Conservation (phyloP, 2,888 invertebrate genomes). For the Drosophila kokeensis region DNA sequence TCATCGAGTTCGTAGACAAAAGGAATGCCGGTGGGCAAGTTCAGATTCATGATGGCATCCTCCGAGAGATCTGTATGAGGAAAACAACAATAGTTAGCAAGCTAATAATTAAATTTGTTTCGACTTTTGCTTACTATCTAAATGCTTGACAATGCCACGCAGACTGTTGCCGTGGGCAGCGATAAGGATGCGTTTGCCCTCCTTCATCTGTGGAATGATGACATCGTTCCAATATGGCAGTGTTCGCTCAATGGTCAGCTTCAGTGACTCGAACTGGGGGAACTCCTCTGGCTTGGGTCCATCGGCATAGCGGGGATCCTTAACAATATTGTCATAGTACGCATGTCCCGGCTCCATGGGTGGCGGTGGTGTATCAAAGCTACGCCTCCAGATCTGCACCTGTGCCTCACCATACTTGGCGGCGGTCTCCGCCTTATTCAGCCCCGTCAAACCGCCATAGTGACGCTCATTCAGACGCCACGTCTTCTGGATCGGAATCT, state of each 20-base stretch:
- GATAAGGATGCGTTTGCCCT: conserved; percentile 92
- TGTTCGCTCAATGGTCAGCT: conserved; percentile 93
- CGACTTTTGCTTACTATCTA: conserved; percentile 88
- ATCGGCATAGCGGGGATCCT: conserved; percentile 90
- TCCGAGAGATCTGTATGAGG: conserved; percentile 88
- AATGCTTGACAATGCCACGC: conserved; percentile 94
- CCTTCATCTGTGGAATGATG: conserved; percentile 91
- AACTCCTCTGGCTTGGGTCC: conserved; percentile 92
- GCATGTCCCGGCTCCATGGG: conserved; percentile 92
- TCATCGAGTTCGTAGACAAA: conserved; percentile 93
- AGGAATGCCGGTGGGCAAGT: conserved; percentile 93
- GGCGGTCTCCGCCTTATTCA: conserved; percentile 95
- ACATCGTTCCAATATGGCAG: conserved; percentile 95
- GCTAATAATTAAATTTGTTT: background rate
- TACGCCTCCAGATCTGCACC: conserved; percentile 93
- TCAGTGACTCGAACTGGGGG: conserved; percentile 93
- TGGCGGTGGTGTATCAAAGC: conserved; percentile 94
- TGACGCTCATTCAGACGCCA: conserved; percentile 96
- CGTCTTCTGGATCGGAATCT: conserved; percentile 90
- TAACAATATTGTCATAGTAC: conserved; percentile 91
- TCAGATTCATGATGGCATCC: conserved; percentile 91
- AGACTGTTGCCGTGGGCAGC: conserved; percentile 96
- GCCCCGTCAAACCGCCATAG: conserved; percentile 94
- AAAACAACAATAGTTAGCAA: background rate
- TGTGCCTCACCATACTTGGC: conserved; percentile 94